A percentile compares a stretch with the other conserved stretches of the same genome.
Conservation (phyloP, 2,113 vertebrate genomes). For the Copsychus sechellarum region DNA sequence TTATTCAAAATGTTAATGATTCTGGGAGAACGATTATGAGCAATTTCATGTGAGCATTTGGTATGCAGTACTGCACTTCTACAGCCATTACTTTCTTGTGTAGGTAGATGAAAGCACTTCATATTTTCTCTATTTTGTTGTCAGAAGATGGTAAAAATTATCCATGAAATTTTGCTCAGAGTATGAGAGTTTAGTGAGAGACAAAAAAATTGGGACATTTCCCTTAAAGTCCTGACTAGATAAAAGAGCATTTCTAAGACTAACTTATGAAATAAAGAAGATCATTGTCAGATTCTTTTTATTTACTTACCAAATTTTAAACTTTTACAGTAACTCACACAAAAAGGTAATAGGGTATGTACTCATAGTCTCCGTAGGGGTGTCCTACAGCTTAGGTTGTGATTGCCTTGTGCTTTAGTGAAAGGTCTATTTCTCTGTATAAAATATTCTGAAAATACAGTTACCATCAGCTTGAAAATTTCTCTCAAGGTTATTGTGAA, state of each 20-base stretch:
- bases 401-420: not conserved
- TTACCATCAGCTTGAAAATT: not conserved
- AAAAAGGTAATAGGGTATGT: not conserved
- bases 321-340: not conserved
- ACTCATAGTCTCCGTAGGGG: not conserved
- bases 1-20: conserved; percentile 54
- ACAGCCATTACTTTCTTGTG: not conserved
- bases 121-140: not conserved
- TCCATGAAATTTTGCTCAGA: not conserved
- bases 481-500: not conserved
- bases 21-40: not conserved
- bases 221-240: not conserved
- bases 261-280: not conserved
- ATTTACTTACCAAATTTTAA: not conserved
- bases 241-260: not conserved
- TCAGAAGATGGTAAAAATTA: not conserved
- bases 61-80: not conserved
- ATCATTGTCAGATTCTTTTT: not conserved
- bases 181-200: not conserved
- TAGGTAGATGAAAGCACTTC: not conserved
- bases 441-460: not conserved
- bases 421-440: not conserved
- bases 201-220: not conserved
- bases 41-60: not conserved
- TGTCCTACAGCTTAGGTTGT: not conserved